Conservation (phyloP, 2,797 vertebrate species). For the Podargus strigoides region DNA sequence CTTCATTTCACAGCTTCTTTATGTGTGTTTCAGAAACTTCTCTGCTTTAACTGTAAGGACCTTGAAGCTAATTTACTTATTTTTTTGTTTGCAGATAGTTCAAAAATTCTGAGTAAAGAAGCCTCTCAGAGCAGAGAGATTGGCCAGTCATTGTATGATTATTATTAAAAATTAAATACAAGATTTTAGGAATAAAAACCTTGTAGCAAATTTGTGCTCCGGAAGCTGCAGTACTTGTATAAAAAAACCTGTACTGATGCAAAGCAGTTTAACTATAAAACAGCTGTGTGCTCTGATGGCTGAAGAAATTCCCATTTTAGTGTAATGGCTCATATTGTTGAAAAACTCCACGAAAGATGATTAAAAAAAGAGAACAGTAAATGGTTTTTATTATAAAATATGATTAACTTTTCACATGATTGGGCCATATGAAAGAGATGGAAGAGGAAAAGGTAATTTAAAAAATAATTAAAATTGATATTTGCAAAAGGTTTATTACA, state of each 20-base stretch:
- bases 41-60: not conserved
- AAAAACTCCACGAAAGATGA: slow-evolving; percentile 35
- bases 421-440: slow-evolving; percentile 42
- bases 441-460: slow-evolving; percentile 46
- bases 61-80: not conserved
- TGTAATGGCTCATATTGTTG: slow-evolving; percentile 40
- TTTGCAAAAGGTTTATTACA: slow-evolving; percentile 61
- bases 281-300: slow-evolving; percentile 28
- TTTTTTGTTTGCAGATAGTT: not conserved
- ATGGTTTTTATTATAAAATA: slow-evolving; percentile 50
- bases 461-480: slow-evolving; percentile 64
- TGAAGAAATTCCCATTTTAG: slow-evolving; percentile 47
- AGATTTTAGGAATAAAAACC: not conserved
- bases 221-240: not conserved
- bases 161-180: not conserved
- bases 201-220: not conserved
- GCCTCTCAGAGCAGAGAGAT: not conserved
- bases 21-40: not conserved
- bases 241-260: not conserved
- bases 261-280: not conserved
- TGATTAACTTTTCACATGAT: slow-evolving; percentile 61
- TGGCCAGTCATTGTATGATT: not conserved
- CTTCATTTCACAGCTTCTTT: not conserved
- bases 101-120: not conserved
- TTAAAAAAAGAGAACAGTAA: not conserved